Percentiles rank a stretch among this genome's conserved stretches.
phyloP scores from a whole-genome alignment of 2,113 vertebrate species.

The Laterallus jamaicensis region DNA sequence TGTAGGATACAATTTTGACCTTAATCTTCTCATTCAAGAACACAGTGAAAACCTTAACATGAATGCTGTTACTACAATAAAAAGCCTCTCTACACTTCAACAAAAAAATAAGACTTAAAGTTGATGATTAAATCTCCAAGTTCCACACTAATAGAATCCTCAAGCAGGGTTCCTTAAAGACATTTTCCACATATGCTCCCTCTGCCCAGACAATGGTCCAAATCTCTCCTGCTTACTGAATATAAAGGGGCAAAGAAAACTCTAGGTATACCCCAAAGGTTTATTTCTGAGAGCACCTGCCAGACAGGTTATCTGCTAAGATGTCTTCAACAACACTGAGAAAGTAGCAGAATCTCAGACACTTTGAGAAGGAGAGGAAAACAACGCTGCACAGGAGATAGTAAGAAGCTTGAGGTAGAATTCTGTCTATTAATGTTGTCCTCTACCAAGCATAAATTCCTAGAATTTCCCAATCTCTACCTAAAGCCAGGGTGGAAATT shows the following conservation, averaged over 20 bases:
- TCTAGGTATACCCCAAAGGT: rapidly evolving
- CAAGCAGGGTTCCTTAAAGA: not conserved
- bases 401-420: not conserved
- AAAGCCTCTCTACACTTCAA: not conserved
- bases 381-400: not conserved
- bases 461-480: not conserved
- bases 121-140: not conserved
- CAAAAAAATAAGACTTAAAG: not conserved
- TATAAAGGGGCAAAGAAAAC: not conserved
- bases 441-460: not conserved
- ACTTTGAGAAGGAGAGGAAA: not conserved
- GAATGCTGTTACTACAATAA: not conserved
- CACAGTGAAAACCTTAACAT: not conserved
- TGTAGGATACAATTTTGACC: not conserved
- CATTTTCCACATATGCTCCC: not conserved
- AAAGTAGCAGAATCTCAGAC: not conserved
- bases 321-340: not conserved
- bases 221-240: not conserved
- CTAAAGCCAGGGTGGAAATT: not conserved
- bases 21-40: not conserved
- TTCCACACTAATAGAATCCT: rapidly evolving
- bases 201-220: not conserved
- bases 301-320: not conserved
- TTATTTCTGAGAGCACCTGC: not conserved
- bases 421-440: not conserved